Percentiles rank a stretch among this genome's conserved stretches.
Evolutionary conservation across 2,888 invertebrate genomes (phyloP).

Genomic region (Oligia fasciuncula): DNA sequence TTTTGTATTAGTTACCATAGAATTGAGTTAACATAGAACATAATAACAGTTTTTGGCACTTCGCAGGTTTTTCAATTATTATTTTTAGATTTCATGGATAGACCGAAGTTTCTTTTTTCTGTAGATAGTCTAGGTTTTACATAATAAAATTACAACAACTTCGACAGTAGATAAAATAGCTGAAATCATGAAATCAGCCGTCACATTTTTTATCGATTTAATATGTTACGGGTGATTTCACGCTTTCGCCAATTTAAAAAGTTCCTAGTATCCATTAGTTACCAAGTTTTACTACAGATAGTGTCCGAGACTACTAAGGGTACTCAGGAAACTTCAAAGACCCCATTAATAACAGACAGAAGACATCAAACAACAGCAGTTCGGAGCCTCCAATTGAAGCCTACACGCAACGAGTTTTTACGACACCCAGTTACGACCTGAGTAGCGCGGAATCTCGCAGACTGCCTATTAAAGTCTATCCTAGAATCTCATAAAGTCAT

Average conservation of each 20-base stretch:
- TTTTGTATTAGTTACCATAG: too few relatives aligned
- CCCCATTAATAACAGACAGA: conserved; percentile 53
- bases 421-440: conserved; percentile 82
- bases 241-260: conserved; percentile 5
- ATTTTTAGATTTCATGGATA: not conserved
- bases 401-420: conserved; percentile 81
- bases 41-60: not conserved
- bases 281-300: conserved; percentile 21
- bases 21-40: not conserved
- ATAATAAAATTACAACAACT: not conserved
- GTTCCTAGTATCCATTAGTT: conserved; percentile 19
- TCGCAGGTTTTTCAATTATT: not conserved
- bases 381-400: conserved; percentile 67
- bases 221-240: conserved; percentile 7
- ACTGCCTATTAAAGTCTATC: conserved; percentile 86
- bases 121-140: not conserved
- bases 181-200: not conserved
- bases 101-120: not conserved
- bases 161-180: not conserved
- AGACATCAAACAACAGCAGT: conserved; percentile 65
- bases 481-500: conserved; percentile 81
- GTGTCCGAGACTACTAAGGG: conserved; percentile 14
- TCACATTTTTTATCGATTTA: not conserved
- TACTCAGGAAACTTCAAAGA: conserved; percentile 40
- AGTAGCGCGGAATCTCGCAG: conserved; percentile 79